Percentiles rank a stretch among this genome's conserved stretches.
These are phyloP conservation scores for Lymantria dispar DNA, from an alignment of 2,888 invertebrate genomes.

Conservation along the genomic window DNA sequence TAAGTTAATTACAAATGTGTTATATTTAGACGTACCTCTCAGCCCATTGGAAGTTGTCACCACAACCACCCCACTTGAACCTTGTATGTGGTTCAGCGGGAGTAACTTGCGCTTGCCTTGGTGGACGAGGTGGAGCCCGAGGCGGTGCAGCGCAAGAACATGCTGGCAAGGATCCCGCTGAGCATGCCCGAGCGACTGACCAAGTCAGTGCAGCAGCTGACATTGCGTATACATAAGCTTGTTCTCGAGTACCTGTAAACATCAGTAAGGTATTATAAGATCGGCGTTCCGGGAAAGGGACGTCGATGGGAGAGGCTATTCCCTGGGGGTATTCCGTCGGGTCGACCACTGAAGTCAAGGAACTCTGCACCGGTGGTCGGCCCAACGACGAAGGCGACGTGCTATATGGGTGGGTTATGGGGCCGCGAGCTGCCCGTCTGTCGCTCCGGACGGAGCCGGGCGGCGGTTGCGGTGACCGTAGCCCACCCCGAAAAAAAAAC, in stretches of 20 bases:
- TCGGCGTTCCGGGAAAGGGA: too few relatives aligned
- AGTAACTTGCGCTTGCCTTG: constrained; percentile 82
- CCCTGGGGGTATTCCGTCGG: too few relatives aligned
- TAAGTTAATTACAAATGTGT: too few relatives aligned
- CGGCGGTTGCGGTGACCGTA: too few relatives aligned
- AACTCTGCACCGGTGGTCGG: too few relatives aligned
- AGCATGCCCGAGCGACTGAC: constrained; percentile 90
- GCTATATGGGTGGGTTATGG: too few relatives aligned
- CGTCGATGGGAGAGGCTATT: too few relatives aligned
- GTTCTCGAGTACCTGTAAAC: constrained; percentile 91
- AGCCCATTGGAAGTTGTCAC: constrained; percentile 90
- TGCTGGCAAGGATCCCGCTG: constrained; percentile 87
- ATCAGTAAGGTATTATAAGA: not conserved
- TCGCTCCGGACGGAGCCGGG: too few relatives aligned
- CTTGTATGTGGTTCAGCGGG: constrained; percentile 87
- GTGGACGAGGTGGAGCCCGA: constrained; percentile 81
- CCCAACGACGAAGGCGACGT: too few relatives aligned
- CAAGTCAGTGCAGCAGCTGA: constrained; percentile 90
- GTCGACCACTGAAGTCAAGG: too few relatives aligned
- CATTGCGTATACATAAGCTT: constrained; percentile 92
- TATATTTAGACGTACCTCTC: constrained; percentile 57
- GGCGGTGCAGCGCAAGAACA: constrained; percentile 91
- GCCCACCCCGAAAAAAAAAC: too few relatives aligned
- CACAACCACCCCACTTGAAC: constrained; percentile 94
- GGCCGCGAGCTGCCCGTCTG: too few relatives aligned